Evolutionary conservation across 1,140 invertebrate genomes (phyloP).

Genomic region (Bradysia coprophila): DNA sequence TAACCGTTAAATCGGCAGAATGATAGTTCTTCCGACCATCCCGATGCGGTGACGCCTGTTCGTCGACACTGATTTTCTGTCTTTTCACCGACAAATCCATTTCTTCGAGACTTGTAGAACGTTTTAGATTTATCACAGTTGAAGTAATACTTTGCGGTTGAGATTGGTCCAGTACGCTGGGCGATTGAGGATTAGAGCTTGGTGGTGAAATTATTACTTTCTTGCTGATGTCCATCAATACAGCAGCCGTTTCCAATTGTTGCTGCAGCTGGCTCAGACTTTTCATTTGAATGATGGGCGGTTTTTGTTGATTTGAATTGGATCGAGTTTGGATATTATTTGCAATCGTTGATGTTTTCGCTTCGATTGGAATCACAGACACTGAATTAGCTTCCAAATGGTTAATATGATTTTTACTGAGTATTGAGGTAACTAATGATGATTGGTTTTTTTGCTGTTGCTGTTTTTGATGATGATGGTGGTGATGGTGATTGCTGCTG

Average conservation of each 20-base stretch:
- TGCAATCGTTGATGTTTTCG: not conserved
- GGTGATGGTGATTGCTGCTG: constrained; percentile 1
- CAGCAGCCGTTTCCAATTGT: constrained; percentile 21
- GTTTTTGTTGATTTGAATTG: not conserved
- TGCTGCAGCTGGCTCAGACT: constrained; percentile 17
- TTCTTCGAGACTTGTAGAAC: constrained; percentile 14
- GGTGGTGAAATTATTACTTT: constrained; percentile 23
- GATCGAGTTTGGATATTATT: not conserved
- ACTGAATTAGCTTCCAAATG: constrained; percentile 6
- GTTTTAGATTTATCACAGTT: constrained; percentile 25
- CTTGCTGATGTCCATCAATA: constrained; percentile 24
- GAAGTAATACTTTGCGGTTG: constrained; percentile 18
- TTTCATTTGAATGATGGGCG: constrained; percentile 5
- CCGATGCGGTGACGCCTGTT: not conserved
- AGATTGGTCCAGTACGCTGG: constrained; percentile 7
- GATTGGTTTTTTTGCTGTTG: not conserved
- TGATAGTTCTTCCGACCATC: not conserved
- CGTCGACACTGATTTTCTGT: constrained; percentile 4
- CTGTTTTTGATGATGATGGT: constrained; percentile 1
- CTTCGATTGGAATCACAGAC: constrained; percentile 6
- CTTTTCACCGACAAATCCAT: constrained; percentile 20
- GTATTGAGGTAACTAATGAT: constrained; percentile 6
- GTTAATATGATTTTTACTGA: constrained; percentile 4
- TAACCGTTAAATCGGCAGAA: not conserved
- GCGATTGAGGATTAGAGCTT: constrained; percentile 22